Evolutionary conservation across 2,113 vertebrate species (phyloP).

Genomic region (Chaetura pelagica): DNA sequence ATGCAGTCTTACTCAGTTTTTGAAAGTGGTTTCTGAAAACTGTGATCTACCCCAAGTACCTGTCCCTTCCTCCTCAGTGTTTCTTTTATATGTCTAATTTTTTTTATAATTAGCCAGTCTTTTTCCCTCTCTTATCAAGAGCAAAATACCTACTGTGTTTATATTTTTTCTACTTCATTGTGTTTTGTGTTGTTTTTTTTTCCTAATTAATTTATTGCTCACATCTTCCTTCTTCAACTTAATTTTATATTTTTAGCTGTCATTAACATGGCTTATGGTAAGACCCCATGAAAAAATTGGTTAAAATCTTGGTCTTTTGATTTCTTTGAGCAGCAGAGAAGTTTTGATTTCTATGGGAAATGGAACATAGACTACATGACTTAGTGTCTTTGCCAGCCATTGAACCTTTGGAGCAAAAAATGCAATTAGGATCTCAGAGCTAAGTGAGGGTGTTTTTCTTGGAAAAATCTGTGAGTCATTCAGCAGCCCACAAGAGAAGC

Average conservation of each 20-base stretch:
- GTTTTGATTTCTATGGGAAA: not conserved
- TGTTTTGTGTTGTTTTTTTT: rapidly evolving
- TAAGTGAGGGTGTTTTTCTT: not conserved
- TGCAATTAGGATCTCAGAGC: not conserved
- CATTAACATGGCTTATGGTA: rapidly evolving
- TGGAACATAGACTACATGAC: not conserved
- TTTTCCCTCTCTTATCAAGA: not conserved
- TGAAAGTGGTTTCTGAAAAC: not conserved
- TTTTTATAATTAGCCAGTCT: not conserved
- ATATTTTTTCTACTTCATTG: not conserved
- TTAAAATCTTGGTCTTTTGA: not conserved
- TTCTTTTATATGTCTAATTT: not conserved
- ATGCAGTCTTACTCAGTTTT: not conserved
- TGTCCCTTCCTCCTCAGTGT: not conserved
- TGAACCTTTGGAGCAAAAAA: not conserved
- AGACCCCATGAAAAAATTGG: not conserved
- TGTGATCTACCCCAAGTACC: not conserved
- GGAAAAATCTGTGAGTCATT: not conserved
- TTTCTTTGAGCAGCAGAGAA: not conserved
- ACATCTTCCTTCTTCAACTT: not conserved
- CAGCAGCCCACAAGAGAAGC: not conserved
- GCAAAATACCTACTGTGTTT: not conserved
- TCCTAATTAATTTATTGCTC: not conserved
- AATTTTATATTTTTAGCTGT: not conserved
- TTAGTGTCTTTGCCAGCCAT: not conserved